Conservation (phyloP, 2,113 vertebrate species). For the Edolisoma coerulescens region DNA sequence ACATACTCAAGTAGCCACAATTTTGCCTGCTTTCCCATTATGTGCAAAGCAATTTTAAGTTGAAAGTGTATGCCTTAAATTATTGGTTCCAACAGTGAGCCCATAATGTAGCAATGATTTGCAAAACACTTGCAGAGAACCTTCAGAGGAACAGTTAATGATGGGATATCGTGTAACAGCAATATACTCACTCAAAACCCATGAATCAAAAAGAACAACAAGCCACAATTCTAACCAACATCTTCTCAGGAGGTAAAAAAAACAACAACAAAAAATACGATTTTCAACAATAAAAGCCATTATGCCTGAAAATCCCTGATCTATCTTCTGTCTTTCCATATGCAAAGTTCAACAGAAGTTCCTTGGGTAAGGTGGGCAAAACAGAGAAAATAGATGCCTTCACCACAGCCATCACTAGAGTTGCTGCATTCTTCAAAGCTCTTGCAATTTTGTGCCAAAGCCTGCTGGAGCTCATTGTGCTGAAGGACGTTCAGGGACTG, state of each 20-base stretch:
- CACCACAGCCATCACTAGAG: not conserved
- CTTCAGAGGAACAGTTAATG: not conserved
- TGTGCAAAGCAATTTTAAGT: not conserved
- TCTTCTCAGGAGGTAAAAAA: not conserved
- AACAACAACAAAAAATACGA: not conserved
- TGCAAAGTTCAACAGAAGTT: not conserved
- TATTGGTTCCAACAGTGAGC: not conserved
- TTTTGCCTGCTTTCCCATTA: not conserved
- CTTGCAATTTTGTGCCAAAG: not conserved
- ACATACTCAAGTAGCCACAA: not conserved
- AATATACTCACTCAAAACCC: not conserved
- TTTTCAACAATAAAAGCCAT: not conserved
- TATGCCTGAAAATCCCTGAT: not conserved
- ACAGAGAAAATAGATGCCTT: not conserved
- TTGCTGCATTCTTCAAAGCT: not conserved
- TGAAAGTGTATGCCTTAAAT: not conserved
- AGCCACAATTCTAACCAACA: not conserved
- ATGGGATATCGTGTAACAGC: not conserved
- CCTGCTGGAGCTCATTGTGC: not conserved
- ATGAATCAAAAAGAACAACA: not conserved
- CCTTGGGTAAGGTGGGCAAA: not conserved
- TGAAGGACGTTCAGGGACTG: not conserved
- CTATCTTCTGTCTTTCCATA: not conserved
- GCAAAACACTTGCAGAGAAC: not conserved
- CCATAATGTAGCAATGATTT: not conserved